Percentiles rank a stretch among this genome's conserved stretches.
phyloP scores from a whole-genome alignment of 2,113 vertebrate genomes.

The Bothrops jararaca region DNA sequence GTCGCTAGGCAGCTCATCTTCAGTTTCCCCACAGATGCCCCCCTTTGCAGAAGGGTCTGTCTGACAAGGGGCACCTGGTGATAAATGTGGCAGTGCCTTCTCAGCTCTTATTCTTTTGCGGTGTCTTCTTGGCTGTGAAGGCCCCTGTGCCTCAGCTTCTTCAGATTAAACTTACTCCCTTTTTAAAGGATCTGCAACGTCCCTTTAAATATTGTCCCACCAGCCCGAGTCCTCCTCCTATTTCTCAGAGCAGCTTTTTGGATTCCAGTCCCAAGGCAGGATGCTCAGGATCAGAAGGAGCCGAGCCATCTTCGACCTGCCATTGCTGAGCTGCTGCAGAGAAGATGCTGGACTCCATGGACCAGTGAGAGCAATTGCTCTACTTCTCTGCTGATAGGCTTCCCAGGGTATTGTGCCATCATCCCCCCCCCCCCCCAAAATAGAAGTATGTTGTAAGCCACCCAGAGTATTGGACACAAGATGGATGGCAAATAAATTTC shows the following conservation, averaged over 20 bases:
- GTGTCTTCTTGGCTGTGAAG: not conserved
- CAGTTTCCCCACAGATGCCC: not conserved
- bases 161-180: not conserved
- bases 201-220: not conserved
- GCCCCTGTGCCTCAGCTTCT: not conserved
- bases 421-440: not conserved
- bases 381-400: not conserved
- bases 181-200: not conserved
- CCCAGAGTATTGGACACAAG: not conserved
- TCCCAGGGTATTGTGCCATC: not conserved
- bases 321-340: not conserved
- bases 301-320: not conserved
- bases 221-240: not conserved
- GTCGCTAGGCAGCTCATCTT: not conserved
- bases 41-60: not conserved
- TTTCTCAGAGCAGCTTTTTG: not conserved
- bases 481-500: not conserved
- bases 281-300: not conserved
- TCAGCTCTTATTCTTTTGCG: rapidly evolving
- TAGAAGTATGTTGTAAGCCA: not conserved
- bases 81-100: not conserved
- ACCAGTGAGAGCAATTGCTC: not conserved
- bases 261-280: not conserved
- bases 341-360: not conserved
- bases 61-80: not conserved